Percentiles rank a stretch among this genome's conserved stretches.
phyloP scores from a whole-genome alignment of 2,113 vertebrate species.

The Rutilus rutilus region DNA sequence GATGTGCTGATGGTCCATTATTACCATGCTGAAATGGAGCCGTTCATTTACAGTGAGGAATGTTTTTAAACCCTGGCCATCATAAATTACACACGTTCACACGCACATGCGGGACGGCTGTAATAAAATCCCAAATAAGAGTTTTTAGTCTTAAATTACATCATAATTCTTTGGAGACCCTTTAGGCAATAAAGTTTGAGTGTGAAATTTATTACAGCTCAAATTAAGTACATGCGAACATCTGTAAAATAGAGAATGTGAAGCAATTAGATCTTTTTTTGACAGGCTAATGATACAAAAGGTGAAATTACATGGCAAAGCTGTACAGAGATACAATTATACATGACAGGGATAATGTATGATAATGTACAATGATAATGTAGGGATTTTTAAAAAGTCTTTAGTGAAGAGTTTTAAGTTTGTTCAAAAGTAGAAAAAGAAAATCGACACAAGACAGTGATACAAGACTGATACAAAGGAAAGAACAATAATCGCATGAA shows the following conservation, averaged over 20 bases:
- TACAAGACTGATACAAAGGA: too few species aligned
- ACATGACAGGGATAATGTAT: not conserved
- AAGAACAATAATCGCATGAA: too few species aligned
- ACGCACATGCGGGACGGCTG: conserved; percentile 12
- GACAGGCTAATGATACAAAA: conserved; percentile 20
- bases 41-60: conserved; percentile 63
- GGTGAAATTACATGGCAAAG: not conserved
- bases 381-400: too few species aligned
- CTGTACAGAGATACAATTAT: not conserved
- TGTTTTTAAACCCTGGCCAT: conserved; percentile 62
- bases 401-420: too few species aligned
- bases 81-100: conserved; percentile 65
- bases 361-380: too few species aligned
- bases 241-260: conserved; percentile 7
- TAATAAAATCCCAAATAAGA: conserved; percentile 32
- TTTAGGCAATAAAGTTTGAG: conserved; percentile 19
- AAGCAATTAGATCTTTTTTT: not conserved
- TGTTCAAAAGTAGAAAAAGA: too few species aligned
- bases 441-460: too few species aligned
- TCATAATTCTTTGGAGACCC: conserved; percentile 12
- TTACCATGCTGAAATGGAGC: conserved; percentile 56
- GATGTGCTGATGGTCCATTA: conserved; percentile 65
- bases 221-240: conserved; percentile 5
- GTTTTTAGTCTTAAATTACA: conserved; percentile 33
- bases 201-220: conserved; percentile 35